Evolutionary conservation across 1,140 invertebrate genomes (phyloP).

Genomic region (Spodoptera frugiperda): DNA sequence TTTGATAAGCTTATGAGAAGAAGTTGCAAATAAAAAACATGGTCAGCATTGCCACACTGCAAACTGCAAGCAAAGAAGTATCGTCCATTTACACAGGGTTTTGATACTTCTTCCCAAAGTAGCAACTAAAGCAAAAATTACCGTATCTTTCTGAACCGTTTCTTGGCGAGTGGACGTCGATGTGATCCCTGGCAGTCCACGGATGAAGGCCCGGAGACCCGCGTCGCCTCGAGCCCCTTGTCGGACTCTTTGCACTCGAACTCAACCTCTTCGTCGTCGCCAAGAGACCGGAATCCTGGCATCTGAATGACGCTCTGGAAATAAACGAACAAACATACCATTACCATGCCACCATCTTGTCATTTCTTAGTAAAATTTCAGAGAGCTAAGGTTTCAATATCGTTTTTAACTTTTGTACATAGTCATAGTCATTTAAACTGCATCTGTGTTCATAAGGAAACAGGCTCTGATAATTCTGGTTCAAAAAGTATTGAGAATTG

Average conservation of each 20-base stretch:
- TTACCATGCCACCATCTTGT: not conserved
- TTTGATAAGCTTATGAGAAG: not conserved
- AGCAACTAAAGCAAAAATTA: conserved; percentile 66
- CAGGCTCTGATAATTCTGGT: not conserved
- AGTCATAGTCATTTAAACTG: not conserved
- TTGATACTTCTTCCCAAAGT: conserved; percentile 23
- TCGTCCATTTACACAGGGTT: conserved; percentile 9
- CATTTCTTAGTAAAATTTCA: not conserved
- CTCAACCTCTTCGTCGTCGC: conserved; percentile 94
- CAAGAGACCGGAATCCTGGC: conserved; percentile 94
- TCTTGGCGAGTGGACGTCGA: conserved; percentile 91
- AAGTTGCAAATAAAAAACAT: not conserved
- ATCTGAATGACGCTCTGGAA: conserved; percentile 95
- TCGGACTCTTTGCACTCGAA: conserved; percentile 94
- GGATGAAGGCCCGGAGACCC: conserved; percentile 91
- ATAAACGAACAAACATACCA: not conserved
- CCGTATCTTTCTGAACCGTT: conserved; percentile 94
- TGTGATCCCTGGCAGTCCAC: conserved; percentile 93
- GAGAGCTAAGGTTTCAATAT: too few relatives aligned
- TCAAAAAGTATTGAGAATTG: conserved; percentile 9
- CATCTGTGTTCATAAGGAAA: not conserved
- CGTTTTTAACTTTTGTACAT: too few relatives aligned
- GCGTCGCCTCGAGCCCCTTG: conserved; percentile 94
- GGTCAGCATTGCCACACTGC: conserved; percentile 1
- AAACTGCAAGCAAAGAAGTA: conserved; percentile 24